Evolutionary conservation across 2,113 vertebrate genomes (phyloP).

Genomic region (Zosterops borbonicus): DNA sequence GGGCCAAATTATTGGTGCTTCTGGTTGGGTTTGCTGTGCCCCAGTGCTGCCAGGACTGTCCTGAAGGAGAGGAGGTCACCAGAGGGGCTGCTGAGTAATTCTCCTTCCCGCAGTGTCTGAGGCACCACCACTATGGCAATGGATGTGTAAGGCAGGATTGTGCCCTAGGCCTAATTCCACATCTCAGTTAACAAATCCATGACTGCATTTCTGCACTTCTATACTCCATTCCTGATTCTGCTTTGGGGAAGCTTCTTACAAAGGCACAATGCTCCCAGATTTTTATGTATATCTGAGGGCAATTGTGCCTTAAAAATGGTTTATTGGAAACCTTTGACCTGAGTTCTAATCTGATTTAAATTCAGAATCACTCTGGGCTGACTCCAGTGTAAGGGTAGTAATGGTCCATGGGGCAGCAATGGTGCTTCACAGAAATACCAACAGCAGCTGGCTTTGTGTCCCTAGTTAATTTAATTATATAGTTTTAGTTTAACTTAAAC

Average conservation of each 20-base stretch:
- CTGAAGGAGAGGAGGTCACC: background rate
- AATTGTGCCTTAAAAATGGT: background rate
- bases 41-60: background rate
- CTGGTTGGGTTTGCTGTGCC: background rate
- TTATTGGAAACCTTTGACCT: background rate
- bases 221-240: background rate
- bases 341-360: constrained; percentile 1
- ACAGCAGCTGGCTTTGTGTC: constrained; percentile 21
- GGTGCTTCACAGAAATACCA: background rate
- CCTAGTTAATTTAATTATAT: constrained; percentile 27
- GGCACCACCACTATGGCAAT: background rate
- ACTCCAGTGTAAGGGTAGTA: background rate
- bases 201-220: background rate
- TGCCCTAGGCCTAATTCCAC: background rate
- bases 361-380: background rate
- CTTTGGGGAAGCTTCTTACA: background rate
- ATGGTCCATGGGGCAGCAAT: background rate
- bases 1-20: background rate
- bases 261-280: background rate
- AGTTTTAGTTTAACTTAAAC: constrained; percentile 22
- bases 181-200: background rate
- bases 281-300: background rate
- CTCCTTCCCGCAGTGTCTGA: background rate
- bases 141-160: background rate
- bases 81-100: background rate